phyloP scores from a whole-genome alignment of 2,797 vertebrate species.

The Pteronotus mesoamericanus region DNA sequence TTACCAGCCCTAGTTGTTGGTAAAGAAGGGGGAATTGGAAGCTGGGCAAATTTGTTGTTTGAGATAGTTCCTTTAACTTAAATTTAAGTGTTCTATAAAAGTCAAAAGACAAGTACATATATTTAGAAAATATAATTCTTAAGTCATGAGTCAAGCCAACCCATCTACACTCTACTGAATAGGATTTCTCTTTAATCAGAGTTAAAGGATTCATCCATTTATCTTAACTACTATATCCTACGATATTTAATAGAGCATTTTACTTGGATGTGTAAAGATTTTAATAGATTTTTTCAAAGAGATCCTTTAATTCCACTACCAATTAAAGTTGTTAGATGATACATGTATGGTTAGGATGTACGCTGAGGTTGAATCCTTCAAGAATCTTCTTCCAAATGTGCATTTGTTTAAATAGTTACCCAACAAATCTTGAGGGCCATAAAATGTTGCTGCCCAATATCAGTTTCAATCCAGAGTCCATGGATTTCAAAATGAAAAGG shows the following conservation, averaged over 20 bases:
- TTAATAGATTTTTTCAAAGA: conserved; percentile 44
- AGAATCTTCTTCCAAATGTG: conserved; percentile 23
- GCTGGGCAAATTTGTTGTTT: background rate
- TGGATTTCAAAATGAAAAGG: background rate
- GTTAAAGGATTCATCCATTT: background rate
- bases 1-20: background rate
- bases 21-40: background rate
- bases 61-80: background rate
- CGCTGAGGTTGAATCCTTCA: background rate
- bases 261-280: background rate
- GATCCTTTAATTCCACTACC: background rate
- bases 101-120: background rate
- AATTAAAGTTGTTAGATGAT: background rate
- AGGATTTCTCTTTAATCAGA: conserved; percentile 22
- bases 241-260: background rate
- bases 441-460: background rate
- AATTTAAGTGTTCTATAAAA: background rate
- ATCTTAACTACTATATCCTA: background rate
- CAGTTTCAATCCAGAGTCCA: background rate
- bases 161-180: background rate
- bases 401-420: conserved; percentile 36
- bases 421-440: background rate
- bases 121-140: background rate
- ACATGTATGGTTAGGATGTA: background rate
- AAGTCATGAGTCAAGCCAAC: background rate